phyloP scores from a whole-genome alignment of 1,140 invertebrate species.

The Drosophila tristis region DNA sequence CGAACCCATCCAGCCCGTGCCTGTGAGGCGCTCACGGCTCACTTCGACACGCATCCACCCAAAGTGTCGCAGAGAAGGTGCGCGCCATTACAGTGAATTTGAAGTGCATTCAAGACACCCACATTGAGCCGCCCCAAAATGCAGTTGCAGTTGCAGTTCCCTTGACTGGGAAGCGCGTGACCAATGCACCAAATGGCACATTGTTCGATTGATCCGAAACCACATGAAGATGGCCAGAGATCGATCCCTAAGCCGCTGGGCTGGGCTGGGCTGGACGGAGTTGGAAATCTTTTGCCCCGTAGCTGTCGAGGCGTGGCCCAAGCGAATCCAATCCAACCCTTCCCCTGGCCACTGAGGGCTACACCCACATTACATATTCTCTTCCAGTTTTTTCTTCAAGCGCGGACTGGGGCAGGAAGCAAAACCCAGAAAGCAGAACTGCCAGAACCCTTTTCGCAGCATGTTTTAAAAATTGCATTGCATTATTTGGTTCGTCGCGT shows the following conservation, averaged over 20 bases:
- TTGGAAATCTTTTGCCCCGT: constrained; percentile 1
- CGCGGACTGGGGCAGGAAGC: constrained; percentile 23
- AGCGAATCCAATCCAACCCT: constrained; percentile 20
- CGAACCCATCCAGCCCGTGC: not conserved
- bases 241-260: constrained; percentile 37
- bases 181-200: constrained; percentile 32
- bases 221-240: constrained; percentile 60
- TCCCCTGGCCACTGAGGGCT: constrained; percentile 43
- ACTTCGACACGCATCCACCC: constrained; percentile 61
- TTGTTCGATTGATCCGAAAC: constrained; percentile 31
- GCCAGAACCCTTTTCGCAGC: constrained; percentile 45
- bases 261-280: constrained; percentile 4
- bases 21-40: constrained; percentile 31
- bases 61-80: constrained; percentile 53
- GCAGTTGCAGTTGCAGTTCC: not conserved
- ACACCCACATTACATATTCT: constrained; percentile 55
- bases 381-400: constrained; percentile 4
- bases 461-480: constrained; percentile 29
- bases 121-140: constrained; percentile 28
- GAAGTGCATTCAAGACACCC: constrained; percentile 52
- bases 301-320: constrained; percentile 17
- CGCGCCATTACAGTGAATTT: constrained; percentile 56
- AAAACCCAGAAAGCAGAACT: constrained; percentile 4
- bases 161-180: constrained; percentile 34
- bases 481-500: constrained; percentile 10